Conservation (phyloP, 2,888 invertebrate species). For the Kuschelorhynchus macadamiae region DNA sequence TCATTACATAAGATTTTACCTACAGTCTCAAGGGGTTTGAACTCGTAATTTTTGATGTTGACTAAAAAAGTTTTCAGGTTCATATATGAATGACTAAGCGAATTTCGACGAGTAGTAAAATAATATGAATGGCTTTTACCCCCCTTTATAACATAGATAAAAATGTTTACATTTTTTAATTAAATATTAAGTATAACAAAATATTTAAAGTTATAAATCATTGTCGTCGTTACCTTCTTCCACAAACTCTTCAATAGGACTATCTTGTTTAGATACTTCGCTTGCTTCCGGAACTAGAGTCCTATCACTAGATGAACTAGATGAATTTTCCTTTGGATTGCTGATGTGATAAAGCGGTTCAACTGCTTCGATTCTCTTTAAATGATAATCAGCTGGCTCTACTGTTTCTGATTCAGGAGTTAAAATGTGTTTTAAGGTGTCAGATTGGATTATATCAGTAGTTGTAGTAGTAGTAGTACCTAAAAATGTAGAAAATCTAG, state of each 20-base stretch:
- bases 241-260: conserved; percentile 28
- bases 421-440: conserved; percentile 54
- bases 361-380: conserved; percentile 55
- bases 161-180: too few species aligned
- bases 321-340: conserved; percentile 50
- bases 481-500: conserved; percentile 35
- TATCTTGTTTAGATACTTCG: conserved; percentile 19
- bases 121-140: too few species aligned
- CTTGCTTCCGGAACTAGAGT: conserved; percentile 42
- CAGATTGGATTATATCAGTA: conserved; percentile 51
- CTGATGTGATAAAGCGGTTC: conserved; percentile 57
- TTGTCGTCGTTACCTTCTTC: conserved; percentile 26
- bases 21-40: too few species aligned
- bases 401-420: conserved; percentile 55
- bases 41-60: too few species aligned
- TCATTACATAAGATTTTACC: too few species aligned
- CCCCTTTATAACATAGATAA: too few species aligned
- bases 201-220: too few species aligned
- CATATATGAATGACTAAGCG: too few species aligned
- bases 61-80: too few species aligned
- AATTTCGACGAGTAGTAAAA: too few species aligned
- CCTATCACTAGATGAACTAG: conserved; percentile 38
- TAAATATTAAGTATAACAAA: too few species aligned
- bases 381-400: conserved; percentile 50
- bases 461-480: conserved; percentile 49